These are phyloP conservation scores for Nerophis lumbriciformis DNA, from an alignment of 2,113 vertebrate genomes.

Conservation along the genomic window DNA sequence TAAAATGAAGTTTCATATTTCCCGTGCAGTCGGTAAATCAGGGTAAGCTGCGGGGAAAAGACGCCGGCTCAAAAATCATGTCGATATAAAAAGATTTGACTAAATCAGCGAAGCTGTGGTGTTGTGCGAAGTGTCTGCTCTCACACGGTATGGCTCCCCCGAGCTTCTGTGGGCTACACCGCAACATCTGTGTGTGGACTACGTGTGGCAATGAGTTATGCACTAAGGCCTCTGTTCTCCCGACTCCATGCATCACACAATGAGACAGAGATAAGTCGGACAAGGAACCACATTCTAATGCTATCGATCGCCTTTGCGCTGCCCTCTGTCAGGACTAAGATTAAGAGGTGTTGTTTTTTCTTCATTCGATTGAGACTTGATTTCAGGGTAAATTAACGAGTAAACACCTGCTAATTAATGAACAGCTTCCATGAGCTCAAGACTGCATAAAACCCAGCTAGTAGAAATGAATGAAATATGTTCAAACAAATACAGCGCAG, in stretches of 20 bases:
- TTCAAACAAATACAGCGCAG: too few species aligned
- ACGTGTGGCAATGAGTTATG: constrained; percentile 34
- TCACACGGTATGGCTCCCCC: constrained; percentile 11
- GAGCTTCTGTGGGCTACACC: constrained; percentile 4
- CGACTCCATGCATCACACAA: constrained; percentile 31
- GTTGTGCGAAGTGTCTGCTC: constrained; percentile 5
- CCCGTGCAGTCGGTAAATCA: constrained; percentile 41
- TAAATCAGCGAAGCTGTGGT: constrained; percentile 10
- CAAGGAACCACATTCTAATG: constrained; percentile 44
- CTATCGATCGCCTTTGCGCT: constrained; percentile 57
- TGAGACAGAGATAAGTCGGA: constrained; percentile 51
- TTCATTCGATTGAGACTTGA: constrained; percentile 35
- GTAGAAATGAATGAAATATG: too few species aligned
- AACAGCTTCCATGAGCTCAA: background rate
- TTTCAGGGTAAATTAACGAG: constrained; percentile 25
- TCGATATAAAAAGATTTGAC: constrained; percentile 38
- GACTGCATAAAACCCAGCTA: background rate
- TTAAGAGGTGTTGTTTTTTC: constrained; percentile 56
- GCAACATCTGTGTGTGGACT: constrained; percentile 20
- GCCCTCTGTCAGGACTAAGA: constrained; percentile 44
- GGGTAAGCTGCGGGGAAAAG: constrained; percentile 34
- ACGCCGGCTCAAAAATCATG: constrained; percentile 31
- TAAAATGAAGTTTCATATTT: constrained; percentile 58
- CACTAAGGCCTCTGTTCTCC: constrained; percentile 14
- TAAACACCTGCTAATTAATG: constrained; percentile 46